phyloP scores from a whole-genome alignment of 2,797 vertebrate genomes.

The Spea hammondii region DNA sequence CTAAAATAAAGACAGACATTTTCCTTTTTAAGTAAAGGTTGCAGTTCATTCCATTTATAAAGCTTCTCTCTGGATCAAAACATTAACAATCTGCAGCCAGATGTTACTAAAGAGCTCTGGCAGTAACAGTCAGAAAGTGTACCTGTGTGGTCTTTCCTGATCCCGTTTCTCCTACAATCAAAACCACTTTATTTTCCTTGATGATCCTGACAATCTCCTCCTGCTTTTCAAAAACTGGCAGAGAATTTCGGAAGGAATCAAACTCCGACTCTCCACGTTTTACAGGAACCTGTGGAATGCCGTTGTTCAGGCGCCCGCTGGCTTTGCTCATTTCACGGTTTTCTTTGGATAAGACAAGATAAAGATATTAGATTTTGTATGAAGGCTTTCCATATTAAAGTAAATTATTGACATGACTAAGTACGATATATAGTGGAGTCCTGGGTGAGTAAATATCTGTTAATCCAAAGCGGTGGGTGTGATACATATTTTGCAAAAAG shows the following conservation, averaged over 20 bases:
- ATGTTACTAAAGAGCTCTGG: not conserved
- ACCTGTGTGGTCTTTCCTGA: conserved; percentile 97
- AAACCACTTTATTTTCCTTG: conserved; percentile 81
- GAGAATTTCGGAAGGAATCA: conserved; percentile 78
- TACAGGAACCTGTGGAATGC: conserved; percentile 83
- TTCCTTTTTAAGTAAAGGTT: not conserved
- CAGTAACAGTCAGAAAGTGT: conserved; percentile 46
- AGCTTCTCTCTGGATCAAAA: not conserved
- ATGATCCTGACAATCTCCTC: conserved; percentile 85
- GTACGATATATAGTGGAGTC: too few relatives aligned
- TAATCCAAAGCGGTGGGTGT: too few relatives aligned
- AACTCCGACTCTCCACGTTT: conserved; percentile 78
- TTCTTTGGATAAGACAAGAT: conserved; percentile 60
- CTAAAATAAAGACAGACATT: not conserved
- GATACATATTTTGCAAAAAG: too few relatives aligned
- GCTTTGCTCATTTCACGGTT: conserved; percentile 75
- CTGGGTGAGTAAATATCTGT: too few relatives aligned
- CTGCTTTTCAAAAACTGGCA: conserved; percentile 82
- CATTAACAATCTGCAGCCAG: not conserved
- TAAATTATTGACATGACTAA: too few relatives aligned
- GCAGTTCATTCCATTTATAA: too few relatives aligned
- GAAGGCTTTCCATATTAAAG: too few relatives aligned
- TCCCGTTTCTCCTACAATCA: conserved; percentile 92
- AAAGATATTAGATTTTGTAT: too few relatives aligned
- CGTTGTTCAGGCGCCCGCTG: conserved; percentile 78